A percentile compares a stretch with the other conserved stretches of the same genome.
Conservation (phyloP, 2,797 vertebrate species). For the Sarcoramphus papa region DNA sequence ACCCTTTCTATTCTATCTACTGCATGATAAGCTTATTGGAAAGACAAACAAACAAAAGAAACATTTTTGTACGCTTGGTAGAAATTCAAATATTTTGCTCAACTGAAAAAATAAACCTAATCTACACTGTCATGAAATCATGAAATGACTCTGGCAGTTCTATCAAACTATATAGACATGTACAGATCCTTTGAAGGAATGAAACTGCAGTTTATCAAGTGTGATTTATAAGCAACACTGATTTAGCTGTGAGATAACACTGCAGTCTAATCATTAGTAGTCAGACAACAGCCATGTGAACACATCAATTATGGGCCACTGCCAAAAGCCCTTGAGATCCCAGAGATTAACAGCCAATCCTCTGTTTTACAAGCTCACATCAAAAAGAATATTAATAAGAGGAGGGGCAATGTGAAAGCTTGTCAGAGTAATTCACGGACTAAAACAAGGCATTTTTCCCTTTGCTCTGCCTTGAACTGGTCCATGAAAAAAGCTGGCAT, state of each 20-base stretch:
- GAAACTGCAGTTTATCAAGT: slow-evolving; percentile 75
- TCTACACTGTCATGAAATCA: slow-evolving; percentile 64
- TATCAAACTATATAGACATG: slow-evolving; percentile 62
- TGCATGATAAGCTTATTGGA: neutral
- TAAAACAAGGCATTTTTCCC: slow-evolving; percentile 68
- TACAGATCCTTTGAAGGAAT: slow-evolving; percentile 72
- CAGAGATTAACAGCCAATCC: slow-evolving; percentile 82
- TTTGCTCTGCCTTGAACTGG: slow-evolving; percentile 64
- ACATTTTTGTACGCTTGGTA: neutral
- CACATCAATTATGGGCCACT: slow-evolving; percentile 82
- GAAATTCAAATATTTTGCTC: slow-evolving; percentile 63
- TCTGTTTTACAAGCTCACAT: slow-evolving; percentile 83
- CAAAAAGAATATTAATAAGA: slow-evolving; percentile 84
- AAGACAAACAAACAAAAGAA: neutral
- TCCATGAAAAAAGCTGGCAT: slow-evolving; percentile 73
- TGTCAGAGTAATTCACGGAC: slow-evolving; percentile 75
- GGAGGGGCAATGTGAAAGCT: slow-evolving; percentile 74
- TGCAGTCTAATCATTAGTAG: slow-evolving; percentile 81
- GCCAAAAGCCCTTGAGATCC: slow-evolving; percentile 83
- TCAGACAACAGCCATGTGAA: slow-evolving; percentile 81
- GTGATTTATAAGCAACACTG: slow-evolving; percentile 80
- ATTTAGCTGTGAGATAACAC: slow-evolving; percentile 79
- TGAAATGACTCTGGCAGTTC: slow-evolving; percentile 64
- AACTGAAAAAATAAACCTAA: slow-evolving; percentile 69
- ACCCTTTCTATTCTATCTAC: neutral